Evolutionary conservation across 1,140 invertebrate genomes (phyloP), one percentile per base, ranked within the genome.

Genomic region (Sycophaga agraensis): DNA sequence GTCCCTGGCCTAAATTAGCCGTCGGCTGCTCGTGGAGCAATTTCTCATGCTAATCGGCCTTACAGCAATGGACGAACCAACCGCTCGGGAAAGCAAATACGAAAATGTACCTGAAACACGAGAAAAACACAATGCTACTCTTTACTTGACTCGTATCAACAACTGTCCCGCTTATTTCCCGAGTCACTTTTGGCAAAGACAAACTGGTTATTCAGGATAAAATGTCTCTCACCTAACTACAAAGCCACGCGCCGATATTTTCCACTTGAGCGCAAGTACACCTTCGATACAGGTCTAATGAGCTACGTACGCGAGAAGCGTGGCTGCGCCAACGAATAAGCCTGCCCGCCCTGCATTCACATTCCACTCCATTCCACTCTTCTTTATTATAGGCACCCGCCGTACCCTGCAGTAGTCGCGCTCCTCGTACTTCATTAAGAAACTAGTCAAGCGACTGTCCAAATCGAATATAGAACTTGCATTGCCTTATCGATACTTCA

Each of bases 91-190:
- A 5, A 11, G 5, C 16, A 7, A 28, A 39, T 26, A 24, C n/a
- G 45, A 19, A n/a, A n/a, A n/a, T n/a, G 9, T 17, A 50, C 35
- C 56, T 59, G 46, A 49, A 59, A 59, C 56, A 59, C 35, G 17
- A 59, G 37, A 46, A 26, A 58, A 58, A 58, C 7, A 24, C 19
- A 28, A 28, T 14, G 14, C 0, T 11, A n/a, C 43, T 1, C 22
- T 39, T 48, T n/a, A 48, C 19, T 35, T 6, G 12, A 11, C 5
- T 21, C 40, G 12, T 34, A 7, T 14, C 11, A 2, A 35, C 2
- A 2, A 34, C 1, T 2, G 19, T 24, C 26, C 16, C 17, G 1
- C 19, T 7, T 3, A 2, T n/a, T 14, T 35, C 16, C 6, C 42
- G 14, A 7, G 19, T 1, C 7, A 42, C 11, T 34, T 12, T 31